A percentile compares a stretch with the other conserved stretches of the same genome.
phyloP scores from a whole-genome alignment of 2,888 invertebrate genomes.

The Nebria brevicollis region DNA sequence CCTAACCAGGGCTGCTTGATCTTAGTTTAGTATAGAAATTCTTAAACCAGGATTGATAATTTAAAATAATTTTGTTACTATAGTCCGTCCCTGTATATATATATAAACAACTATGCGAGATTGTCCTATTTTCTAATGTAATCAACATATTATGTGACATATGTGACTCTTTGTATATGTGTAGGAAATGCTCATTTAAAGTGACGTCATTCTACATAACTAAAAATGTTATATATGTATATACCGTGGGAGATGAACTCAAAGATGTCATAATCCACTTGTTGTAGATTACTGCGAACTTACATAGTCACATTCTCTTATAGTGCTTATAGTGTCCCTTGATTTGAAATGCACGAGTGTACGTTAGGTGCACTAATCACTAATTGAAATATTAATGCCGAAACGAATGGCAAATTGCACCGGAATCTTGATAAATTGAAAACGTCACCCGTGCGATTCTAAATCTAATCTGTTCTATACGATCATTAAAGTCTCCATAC shows the following conservation, averaged over 20 bases:
- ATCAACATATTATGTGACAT: neutral
- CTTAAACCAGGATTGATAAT: too few species aligned
- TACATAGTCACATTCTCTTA: too few species aligned
- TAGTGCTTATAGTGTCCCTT: neutral
- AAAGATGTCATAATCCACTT: neutral
- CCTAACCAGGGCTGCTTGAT: too few species aligned
- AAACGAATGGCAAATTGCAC: neutral
- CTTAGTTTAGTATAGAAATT: too few species aligned
- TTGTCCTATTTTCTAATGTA: neutral
- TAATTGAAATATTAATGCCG: neutral
- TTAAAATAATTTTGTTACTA: too few species aligned
- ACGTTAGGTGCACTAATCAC: neutral
- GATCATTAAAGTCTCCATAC: neutral
- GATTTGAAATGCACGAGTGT: neutral
- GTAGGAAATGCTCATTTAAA: neutral
- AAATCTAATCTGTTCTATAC: neutral
- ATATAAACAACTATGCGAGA: too few species aligned
- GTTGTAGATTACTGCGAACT: neutral
- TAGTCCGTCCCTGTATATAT: too few species aligned
- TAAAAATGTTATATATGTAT: neutral
- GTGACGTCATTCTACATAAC: neutral
- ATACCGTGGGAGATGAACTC: constrained; percentile 1
- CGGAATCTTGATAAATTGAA: neutral
- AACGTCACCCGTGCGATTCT: neutral
- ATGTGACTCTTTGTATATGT: neutral